Conservation (phyloP, 2,797 vertebrate genomes). For the Threskiornis aethiopicus region DNA sequence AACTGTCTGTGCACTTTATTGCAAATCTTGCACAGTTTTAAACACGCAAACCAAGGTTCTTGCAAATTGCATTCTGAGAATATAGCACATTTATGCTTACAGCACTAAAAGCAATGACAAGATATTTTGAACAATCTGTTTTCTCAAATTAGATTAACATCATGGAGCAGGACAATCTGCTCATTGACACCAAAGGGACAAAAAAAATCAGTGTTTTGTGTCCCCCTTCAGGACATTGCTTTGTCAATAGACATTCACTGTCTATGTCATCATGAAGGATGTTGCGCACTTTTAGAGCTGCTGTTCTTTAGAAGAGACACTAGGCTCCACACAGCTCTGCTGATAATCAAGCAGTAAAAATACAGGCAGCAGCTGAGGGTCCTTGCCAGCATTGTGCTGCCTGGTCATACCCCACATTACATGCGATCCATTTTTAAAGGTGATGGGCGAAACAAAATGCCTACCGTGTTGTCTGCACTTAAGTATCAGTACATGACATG, state of each 20-base stretch:
- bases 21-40: constrained; percentile 17
- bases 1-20: background rate
- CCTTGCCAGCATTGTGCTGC: background rate
- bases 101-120: constrained; percentile 25
- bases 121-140: constrained; percentile 52
- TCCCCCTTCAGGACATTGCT: background rate
- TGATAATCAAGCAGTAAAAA: background rate
- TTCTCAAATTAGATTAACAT: constrained; percentile 52
- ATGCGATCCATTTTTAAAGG: background rate
- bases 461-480: background rate
- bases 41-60: background rate
- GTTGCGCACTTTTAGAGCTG: background rate
- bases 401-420: background rate
- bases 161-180: constrained; percentile 27
- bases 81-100: constrained; percentile 31
- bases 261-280: background rate
- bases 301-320: background rate
- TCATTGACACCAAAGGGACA: background rate
- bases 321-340: background rate
- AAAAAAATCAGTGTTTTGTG: background rate
- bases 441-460: background rate
- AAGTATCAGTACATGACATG: background rate
- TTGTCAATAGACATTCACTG: background rate
- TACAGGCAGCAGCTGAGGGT: background rate
- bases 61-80: constrained; percentile 17